phyloP scores from a whole-genome alignment of 2,113 vertebrate genomes.

The Patagioenas fasciata region DNA sequence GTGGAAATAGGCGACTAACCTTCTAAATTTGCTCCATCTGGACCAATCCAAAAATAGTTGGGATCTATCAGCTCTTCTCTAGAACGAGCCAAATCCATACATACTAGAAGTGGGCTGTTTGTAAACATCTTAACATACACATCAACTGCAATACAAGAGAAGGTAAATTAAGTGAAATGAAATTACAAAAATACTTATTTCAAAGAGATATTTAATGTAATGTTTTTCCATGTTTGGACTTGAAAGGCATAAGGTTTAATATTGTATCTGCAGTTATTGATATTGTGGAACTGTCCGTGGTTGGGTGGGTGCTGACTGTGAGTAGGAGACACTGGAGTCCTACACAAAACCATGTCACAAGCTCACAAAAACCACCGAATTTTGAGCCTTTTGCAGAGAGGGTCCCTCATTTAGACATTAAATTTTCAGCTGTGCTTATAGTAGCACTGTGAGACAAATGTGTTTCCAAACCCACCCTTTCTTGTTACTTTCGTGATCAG shows the following conservation, averaged over 20 bases:
- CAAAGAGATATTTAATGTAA: background rate
- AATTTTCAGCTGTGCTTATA: background rate
- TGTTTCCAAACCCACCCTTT: background rate
- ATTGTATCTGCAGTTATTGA: background rate
- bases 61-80: slow-evolving; percentile 72
- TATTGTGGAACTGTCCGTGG: background rate
- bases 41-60: slow-evolving; percentile 74
- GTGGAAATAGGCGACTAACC: slow-evolving; percentile 54
- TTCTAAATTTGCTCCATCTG: slow-evolving; percentile 70
- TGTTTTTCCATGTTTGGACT: background rate
- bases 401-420: background rate
- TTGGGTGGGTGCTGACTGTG: background rate
- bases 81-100: slow-evolving; percentile 70
- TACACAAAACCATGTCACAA: rapidly evolving
- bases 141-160: slow-evolving; percentile 62
- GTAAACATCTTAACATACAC: slow-evolving; percentile 75
- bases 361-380: background rate
- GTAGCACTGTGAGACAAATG: background rate
- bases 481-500: rapidly evolving
- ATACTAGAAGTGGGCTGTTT: slow-evolving; percentile 69
- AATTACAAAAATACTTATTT: background rate
- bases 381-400: background rate
- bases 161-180: background rate
- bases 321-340: rapidly evolving
- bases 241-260: background rate